Evolutionary conservation across 2,113 vertebrate genomes (phyloP), one percentile per base, ranked within the genome.

Genomic region (Osmerus mordax): DNA sequence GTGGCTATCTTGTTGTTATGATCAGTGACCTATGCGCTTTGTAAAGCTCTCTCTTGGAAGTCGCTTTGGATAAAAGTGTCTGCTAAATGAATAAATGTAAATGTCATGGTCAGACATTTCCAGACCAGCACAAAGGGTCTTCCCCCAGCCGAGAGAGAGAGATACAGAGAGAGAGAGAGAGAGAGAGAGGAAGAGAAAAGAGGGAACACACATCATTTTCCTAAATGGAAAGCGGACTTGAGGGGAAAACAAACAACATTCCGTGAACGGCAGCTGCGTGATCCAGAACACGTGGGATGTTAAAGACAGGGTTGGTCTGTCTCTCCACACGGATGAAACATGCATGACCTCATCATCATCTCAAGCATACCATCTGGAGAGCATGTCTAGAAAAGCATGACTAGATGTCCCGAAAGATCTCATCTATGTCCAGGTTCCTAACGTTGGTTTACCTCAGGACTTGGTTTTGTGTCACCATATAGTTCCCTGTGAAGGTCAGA

Each of bases 401-500:
- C 5, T 8, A 41, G 36, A 41, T 9, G 36, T 9, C 36, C 36
- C 8, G 36, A 41, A 41, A 41, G 36, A 6, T 8, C 8, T 41
- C 36, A 41, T 41, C 7, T 1, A 41, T 9, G 36, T 9, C 6
- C 36, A 8, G 7, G 36, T 41, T 41, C 36, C 36, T 41, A 6
- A 7, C 8, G 36, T 41, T 4, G 54, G n/a, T 56, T 56, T 18
- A 2, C 54, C 54, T 18, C 16, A 55, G 53, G 53, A 7, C 11
- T 41, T 41, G 5, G 1, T 41, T 41, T 8, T 9, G 36, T 41
- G 6, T 9, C 36, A 41, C 36, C 36, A 1, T 41, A 51, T 32
- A 19, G 25, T 23, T 58, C 15, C 61, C 62, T 2, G 18, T 13
- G 47, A 51, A 76, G 81, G 76, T 82, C 71, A 66, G 52, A 84